phyloP scores from a whole-genome alignment of 2,888 invertebrate genomes.

The Drosophila tanythrix region DNA sequence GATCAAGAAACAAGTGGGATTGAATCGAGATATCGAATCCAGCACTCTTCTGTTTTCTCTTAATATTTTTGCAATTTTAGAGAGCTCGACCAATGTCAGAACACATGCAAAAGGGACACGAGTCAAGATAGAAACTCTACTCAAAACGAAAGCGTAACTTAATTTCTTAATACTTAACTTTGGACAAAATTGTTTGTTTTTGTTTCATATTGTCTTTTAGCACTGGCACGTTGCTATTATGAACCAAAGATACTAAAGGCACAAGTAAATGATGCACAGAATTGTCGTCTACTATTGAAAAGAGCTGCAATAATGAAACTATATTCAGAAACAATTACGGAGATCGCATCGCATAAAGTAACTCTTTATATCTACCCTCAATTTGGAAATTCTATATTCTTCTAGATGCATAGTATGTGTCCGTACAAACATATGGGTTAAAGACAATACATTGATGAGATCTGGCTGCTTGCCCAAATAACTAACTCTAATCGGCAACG shows the following conservation, averaged over 20 bases:
- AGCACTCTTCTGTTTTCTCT: slow-evolving; percentile 16
- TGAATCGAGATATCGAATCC: slow-evolving; percentile 18
- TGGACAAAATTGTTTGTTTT: slow-evolving; percentile 64
- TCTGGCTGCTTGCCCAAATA: slow-evolving; percentile 14
- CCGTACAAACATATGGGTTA: slow-evolving; percentile 9
- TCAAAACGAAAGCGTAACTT: slow-evolving; percentile 56
- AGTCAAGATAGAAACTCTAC: slow-evolving; percentile 17
- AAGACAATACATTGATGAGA: slow-evolving; percentile 19
- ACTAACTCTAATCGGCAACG: slow-evolving; percentile 3
- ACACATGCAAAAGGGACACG: slow-evolving; percentile 15
- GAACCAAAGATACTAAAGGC: slow-evolving; percentile 9
- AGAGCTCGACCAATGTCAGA: slow-evolving; percentile 24
- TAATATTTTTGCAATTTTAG: slow-evolving; percentile 29
- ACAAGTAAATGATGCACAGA: slow-evolving; percentile 17
- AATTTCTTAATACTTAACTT: slow-evolving; percentile 49
- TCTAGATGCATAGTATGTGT: slow-evolving; percentile 31
- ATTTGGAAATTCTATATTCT: slow-evolving; percentile 51
- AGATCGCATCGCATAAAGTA: slow-evolving; percentile 37
- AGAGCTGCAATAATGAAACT: slow-evolving; percentile 28
- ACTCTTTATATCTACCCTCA: slow-evolving; percentile 33
- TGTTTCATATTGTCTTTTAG: slow-evolving; percentile 71
- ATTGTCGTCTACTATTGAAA: slow-evolving; percentile 11
- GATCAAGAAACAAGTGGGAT: slow-evolving; percentile 19
- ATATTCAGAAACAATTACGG: slow-evolving; percentile 17
- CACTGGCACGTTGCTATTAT: slow-evolving; percentile 49